phyloP scores from a whole-genome alignment of 1,140 invertebrate species.

The Wasmannia auropunctata region DNA sequence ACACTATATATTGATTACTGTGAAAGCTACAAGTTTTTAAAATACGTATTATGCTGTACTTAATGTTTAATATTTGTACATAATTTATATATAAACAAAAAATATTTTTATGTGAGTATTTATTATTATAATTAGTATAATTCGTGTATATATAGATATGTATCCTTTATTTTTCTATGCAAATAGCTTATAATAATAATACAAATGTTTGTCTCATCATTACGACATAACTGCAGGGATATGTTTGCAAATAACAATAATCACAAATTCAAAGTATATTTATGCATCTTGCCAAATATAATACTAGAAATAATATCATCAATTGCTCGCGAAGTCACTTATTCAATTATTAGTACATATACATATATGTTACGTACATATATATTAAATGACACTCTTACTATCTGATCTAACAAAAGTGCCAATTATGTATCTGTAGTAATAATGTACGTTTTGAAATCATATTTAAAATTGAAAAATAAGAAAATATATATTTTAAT shows the following conservation, averaged over 20 bases:
- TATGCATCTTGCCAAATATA: background rate
- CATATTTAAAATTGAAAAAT: background rate
- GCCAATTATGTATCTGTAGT: background rate
- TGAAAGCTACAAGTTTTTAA: background rate
- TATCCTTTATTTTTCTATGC: conserved; percentile 46
- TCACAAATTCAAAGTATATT: background rate
- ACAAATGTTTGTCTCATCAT: conserved; percentile 41
- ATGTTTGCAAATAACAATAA: conserved; percentile 2
- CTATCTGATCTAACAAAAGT: background rate
- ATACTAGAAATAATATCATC: conserved; percentile 2
- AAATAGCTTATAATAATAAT: conserved; percentile 56
- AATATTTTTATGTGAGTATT: background rate
- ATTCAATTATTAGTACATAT: conserved; percentile 22
- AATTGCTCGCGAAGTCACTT: background rate
- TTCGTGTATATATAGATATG: background rate
- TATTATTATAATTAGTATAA: conserved; percentile 29
- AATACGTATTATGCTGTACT: too few relatives aligned
- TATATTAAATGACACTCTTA: background rate
- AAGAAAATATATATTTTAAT: background rate
- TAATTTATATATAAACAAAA: background rate
- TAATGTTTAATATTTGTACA: too few relatives aligned
- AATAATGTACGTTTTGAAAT: background rate
- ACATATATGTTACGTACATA: background rate
- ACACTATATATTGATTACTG: background rate
- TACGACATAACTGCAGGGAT: conserved; percentile 5